Evolutionary conservation across 2,888 invertebrate genomes (phyloP).

Genomic region (Phyto melanocephala): DNA sequence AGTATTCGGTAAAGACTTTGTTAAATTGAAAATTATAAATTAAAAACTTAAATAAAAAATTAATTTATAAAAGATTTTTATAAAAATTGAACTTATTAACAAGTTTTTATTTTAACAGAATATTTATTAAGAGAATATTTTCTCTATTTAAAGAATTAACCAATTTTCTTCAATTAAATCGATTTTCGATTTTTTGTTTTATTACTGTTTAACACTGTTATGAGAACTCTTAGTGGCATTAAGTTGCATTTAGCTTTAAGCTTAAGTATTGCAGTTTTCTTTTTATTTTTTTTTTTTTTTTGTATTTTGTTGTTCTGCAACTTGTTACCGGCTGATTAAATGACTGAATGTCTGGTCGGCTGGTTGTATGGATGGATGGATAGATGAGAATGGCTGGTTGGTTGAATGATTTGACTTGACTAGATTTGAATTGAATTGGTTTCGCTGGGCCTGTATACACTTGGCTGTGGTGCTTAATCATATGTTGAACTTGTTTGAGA

Average conservation of each 20-base stretch:
- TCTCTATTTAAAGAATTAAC: no score
- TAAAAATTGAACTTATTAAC: no score
- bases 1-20: no score
- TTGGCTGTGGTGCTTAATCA: neutral
- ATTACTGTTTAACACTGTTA: neutral
- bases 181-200: no score
- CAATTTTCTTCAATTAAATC: neutral
- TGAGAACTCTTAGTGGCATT: neutral
- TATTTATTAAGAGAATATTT: no score
- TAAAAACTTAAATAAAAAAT: no score
- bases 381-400: neutral
- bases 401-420: constrained; percentile 28
- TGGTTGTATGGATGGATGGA: neutral
- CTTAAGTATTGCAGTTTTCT: constrained; percentile 31
- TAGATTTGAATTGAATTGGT: constrained; percentile 37
- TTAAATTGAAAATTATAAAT: no score
- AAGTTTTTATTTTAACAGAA: no score
- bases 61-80: no score
- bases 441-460: constrained; percentile 18
- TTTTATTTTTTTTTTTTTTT: neutral
- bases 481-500: neutral
- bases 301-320: constrained; percentile 42
- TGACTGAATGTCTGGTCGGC: constrained; percentile 55
- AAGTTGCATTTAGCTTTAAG: constrained; percentile 46
- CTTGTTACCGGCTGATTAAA: constrained; percentile 60